phyloP scores from a whole-genome alignment of 2,888 invertebrate genomes.

The Osedax frankpressi region DNA sequence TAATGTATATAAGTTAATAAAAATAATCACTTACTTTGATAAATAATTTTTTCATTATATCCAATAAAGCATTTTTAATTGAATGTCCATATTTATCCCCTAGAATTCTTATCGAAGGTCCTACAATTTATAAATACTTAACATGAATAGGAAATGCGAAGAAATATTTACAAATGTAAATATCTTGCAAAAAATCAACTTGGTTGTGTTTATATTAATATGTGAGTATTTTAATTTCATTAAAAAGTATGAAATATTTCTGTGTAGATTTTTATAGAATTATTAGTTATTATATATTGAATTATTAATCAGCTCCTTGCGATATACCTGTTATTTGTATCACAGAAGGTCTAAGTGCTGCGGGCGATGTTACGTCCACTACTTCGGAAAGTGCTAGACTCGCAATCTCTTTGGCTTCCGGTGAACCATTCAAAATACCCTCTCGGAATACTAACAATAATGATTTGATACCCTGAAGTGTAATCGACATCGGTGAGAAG shows the following conservation, averaged over 20 bases:
- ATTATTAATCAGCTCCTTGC: no score
- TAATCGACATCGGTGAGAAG: not conserved
- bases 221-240: no score
- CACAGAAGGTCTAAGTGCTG: constrained; percentile 82
- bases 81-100: constrained; percentile 86
- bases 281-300: no score
- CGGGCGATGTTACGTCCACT: constrained; percentile 68
- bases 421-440: constrained; percentile 82
- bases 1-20: not conserved
- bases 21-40: no score
- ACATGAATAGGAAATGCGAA: no score
- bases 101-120: constrained; percentile 88
- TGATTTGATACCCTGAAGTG: constrained; percentile 67
- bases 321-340: constrained; percentile 78
- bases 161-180: no score
- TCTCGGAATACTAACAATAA: constrained; percentile 88
- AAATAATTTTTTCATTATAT: constrained; percentile 78
- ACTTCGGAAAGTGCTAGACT: constrained; percentile 76
- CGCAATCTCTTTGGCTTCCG: constrained; percentile 88
- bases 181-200: no score
- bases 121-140: no score
- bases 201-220: no score
- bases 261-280: no score
- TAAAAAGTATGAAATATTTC: no score
- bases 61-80: constrained; percentile 87